Evolutionary conservation across 2,113 vertebrate genomes (phyloP), one percentile per base, ranked within the genome.

Genomic region (Motacilla alba): DNA sequence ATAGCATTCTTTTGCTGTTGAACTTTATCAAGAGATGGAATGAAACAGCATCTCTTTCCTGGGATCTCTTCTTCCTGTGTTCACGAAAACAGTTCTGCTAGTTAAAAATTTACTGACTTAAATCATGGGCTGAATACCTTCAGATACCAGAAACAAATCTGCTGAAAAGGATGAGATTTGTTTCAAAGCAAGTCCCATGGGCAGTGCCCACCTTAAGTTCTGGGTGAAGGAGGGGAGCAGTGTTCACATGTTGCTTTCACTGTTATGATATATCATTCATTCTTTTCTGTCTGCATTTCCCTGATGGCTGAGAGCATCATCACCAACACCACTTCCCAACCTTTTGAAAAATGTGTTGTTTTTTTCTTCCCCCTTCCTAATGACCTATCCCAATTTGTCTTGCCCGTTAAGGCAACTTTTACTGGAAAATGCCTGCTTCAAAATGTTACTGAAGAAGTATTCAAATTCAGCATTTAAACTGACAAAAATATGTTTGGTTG

Each of bases 401-500:
- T 26, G 11, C 20, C 27, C 35, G 18, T 30, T 66, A 90, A 44
- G 33, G 59, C 43, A 74, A 66, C 20, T 83, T 89, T 35, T 55
- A 59, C 33, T 46, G 56, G 50, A 43, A 94, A 87, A 30, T 41
- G 50, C 17, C 35, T 77, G 23, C 23, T 83, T 83, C 59, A 81
- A 85, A 86, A 77, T 22, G 55, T 26, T 87, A 43, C 74, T 64
- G 58, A 89, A 72, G 26, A 83, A 92, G 22, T 66, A 92, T n/a
- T 70, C 23, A 70, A 84, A 93, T 78, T 41, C 70, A 80, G n/a
- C 49, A 58, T 16, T 93, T 95, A 60, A 78, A 87, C 21, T 31
- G 66, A 79, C n/a, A 58, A 59, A 75, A 79, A 79, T 58, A 58
- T 50, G 88, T 94, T 76, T 73, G 31, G 50, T 53, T 95, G 83